phyloP scores from a whole-genome alignment of 2,797 vertebrate species.

The Micromesistius poutassou region DNA sequence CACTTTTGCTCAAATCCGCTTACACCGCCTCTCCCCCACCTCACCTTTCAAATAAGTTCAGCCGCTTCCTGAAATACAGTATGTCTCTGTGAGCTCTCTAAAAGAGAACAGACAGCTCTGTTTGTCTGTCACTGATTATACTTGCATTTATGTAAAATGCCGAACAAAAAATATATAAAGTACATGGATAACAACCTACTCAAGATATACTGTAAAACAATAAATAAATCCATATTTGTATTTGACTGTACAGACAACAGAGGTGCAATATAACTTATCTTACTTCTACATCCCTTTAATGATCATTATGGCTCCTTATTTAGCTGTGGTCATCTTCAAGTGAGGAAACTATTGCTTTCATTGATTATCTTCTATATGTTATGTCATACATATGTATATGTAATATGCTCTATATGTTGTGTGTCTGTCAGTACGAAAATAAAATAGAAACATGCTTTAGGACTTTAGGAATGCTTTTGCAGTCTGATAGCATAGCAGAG shows the following conservation, averaged over 20 bases:
- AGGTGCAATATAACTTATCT: background rate
- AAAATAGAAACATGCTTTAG: too few species aligned
- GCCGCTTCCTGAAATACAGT: conserved; percentile 35
- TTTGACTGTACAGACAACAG: background rate
- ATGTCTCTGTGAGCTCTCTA: conserved; percentile 28
- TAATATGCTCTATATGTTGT: background rate
- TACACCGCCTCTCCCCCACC: conserved; percentile 31
- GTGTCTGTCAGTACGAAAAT: background rate
- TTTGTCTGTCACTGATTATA: background rate
- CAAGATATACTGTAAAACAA: background rate
- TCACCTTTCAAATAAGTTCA: conserved; percentile 29
- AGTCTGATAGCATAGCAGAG: too few species aligned
- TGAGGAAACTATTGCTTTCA: background rate
- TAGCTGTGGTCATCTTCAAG: conserved; percentile 10
- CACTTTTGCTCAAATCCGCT: conserved; percentile 73
- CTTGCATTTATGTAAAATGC: too few species aligned
- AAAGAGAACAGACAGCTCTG: background rate
- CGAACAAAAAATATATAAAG: background rate
- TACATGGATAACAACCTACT: background rate
- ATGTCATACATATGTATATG: background rate
- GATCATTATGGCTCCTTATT: background rate
- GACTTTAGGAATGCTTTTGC: too few species aligned
- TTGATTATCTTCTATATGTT: conserved; percentile 8
- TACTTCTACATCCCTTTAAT: background rate
- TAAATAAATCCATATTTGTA: background rate